Evolutionary conservation across 2,113 vertebrate genomes (phyloP).

Genomic region (Oxyura jamaicensis): DNA sequence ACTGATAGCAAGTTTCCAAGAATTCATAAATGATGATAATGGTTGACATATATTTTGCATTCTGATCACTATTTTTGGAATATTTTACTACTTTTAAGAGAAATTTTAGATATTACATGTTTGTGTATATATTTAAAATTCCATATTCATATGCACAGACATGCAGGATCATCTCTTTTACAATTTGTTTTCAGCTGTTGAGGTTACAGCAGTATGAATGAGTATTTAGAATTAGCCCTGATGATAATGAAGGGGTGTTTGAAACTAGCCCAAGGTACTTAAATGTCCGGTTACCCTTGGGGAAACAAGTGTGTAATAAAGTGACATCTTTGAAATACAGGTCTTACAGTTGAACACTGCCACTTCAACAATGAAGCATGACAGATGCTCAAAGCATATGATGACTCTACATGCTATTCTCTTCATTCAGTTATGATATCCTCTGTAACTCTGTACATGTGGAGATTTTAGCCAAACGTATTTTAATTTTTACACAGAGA

Average conservation of each 20-base stretch:
- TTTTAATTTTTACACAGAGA: background rate
- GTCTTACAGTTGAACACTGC: background rate
- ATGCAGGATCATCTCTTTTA: background rate
- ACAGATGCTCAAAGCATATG: background rate
- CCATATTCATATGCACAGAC: background rate
- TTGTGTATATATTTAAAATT: background rate
- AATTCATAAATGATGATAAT: background rate
- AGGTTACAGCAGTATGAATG: background rate
- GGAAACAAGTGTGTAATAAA: background rate
- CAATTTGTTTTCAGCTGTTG: background rate
- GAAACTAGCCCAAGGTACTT: background rate
- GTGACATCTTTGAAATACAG: background rate
- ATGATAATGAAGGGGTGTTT: background rate
- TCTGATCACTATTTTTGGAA: background rate
- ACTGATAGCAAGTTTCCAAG: background rate
- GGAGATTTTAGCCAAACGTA: background rate
- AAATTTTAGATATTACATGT: background rate
- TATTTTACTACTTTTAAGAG: background rate
- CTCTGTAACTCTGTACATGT: background rate
- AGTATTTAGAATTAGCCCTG: background rate
- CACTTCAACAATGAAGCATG: background rate
- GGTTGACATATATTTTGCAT: background rate
- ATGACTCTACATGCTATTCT: background rate
- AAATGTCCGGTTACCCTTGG: background rate
- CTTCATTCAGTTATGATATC: background rate